Base-by-base conservation (phyloP, 2,113 vertebrate species). In the Chrysochloris asiatica region DNA sequence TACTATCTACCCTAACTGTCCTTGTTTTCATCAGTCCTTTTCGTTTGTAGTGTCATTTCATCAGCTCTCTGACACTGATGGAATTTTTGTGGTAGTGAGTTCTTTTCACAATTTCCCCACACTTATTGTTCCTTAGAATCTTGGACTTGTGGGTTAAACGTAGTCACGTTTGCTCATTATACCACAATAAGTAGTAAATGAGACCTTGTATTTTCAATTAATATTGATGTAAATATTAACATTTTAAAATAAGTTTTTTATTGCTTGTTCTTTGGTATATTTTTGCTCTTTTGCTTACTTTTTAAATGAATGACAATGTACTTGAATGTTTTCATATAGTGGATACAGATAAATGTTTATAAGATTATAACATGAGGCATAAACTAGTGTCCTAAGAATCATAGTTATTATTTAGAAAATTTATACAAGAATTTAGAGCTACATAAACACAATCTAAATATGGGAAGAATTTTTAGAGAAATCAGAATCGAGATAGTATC, bases 81-180 rank as follows among this genome's bases (percentile, higher is more conserved):
- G 83, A 65, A 54, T 67, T 86, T 89, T 89, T 88, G 87, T 88
- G 79, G 87, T 56, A 24, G 24, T 41, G 59, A 73, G n/a, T 87
- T 92, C 71, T 90, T 92, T 80, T 56, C 63, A 67, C 83, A 88
- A 77, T 45, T 73, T 45, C 73, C 38, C 75, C 50, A 47, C 4
- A 43, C 83, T 67, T 36, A 30, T 5, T 38, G 11, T 90, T 93
- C 22, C 76, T 84, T 52, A 72, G 43, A 48, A 22, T 69, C 21
- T 88, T 36, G 59, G 45, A 45, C 41, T 43, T 86, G 75, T 81
- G 85, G 73, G 33, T 47, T 1, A 83, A 21, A 75, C 63, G 52
- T 72, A 86, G 54, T 92, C 86, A 84, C 11, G 22, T 30, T 88
- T 83, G 30, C 12, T 88, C 30, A 83, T 90, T 75, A 14, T 73